Conservation (phyloP, 2,113 vertebrate species). For the Daboia siamensis region DNA sequence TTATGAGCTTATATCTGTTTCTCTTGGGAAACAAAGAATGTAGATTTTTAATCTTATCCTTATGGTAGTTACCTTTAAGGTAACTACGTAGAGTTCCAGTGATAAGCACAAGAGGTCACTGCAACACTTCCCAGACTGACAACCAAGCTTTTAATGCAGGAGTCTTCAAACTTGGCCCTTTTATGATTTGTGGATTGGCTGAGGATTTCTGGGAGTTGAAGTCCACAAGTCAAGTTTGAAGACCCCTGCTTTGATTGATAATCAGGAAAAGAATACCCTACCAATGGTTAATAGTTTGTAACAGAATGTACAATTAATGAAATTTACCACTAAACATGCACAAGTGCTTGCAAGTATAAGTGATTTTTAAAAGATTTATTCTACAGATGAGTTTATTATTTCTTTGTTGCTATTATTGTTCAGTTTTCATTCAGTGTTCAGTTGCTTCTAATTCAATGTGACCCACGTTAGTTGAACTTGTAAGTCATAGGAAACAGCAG, state of each 20-base stretch:
- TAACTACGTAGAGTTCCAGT: not conserved
- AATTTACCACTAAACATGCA: not conserved
- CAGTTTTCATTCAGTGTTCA: not conserved
- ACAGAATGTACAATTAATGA: not conserved
- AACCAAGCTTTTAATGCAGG: not conserved
- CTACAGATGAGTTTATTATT: not conserved
- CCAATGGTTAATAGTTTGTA: not conserved
- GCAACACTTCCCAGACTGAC: not conserved
- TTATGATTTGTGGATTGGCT: no score
- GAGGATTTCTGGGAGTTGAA: no score
- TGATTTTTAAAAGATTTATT: not conserved
- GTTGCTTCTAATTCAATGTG: not conserved
- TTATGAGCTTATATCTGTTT: not conserved
- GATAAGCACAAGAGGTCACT: not conserved
- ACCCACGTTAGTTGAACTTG: not conserved
- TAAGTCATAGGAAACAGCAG: not conserved
- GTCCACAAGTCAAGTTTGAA: no score
- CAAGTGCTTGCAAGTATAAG: not conserved
- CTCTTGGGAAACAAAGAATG: not conserved
- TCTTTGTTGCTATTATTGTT: not conserved
- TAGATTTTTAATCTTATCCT: not conserved
- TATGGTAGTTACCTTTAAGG: no score
- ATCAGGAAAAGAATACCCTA: no score
- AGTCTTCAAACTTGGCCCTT: no score
- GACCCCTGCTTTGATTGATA: not conserved